Percentiles rank a stretch among this genome's conserved stretches.
phyloP scores from a whole-genome alignment of 2,888 invertebrate species.

The Xestia ashworthii region DNA sequence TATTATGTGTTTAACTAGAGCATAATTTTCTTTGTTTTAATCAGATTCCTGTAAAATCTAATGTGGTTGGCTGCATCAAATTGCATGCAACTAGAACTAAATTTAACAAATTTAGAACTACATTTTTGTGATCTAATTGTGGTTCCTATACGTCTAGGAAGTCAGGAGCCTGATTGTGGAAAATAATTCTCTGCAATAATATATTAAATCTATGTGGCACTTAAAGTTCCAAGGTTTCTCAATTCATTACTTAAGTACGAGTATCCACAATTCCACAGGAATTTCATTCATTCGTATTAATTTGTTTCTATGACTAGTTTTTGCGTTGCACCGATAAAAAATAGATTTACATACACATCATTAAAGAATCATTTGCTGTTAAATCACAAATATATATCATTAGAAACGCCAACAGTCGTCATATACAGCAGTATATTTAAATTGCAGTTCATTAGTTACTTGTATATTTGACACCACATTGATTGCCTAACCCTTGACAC shows the following conservation, averaged over 20 bases:
- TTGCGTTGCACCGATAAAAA: slow-evolving; percentile 49
- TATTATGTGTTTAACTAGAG: neutral
- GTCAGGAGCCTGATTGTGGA: neutral
- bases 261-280: too few species aligned
- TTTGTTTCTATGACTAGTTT: slow-evolving; percentile 47
- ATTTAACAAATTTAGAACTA: too few species aligned
- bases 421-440: slow-evolving; percentile 44
- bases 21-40: neutral
- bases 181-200: neutral
- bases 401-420: slow-evolving; percentile 38
- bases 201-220: neutral
- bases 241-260: slow-evolving; percentile 4
- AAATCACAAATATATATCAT: slow-evolving; percentile 48
- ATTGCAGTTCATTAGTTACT: slow-evolving; percentile 19
- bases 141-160: neutral
- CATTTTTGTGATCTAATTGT: neutral
- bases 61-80: neutral
- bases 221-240: neutral
- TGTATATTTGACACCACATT: slow-evolving; percentile 24
- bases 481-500: slow-evolving; percentile 22
- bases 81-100: neutral
- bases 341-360: slow-evolving; percentile 48
- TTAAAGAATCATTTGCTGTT: slow-evolving; percentile 55
- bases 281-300: slow-evolving; percentile 47
- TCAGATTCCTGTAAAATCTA: neutral